A percentile compares a stretch with the other conserved stretches of the same genome.
Conservation (phyloP, 2,113 vertebrate species). For the Tachuris rubrigastra region DNA sequence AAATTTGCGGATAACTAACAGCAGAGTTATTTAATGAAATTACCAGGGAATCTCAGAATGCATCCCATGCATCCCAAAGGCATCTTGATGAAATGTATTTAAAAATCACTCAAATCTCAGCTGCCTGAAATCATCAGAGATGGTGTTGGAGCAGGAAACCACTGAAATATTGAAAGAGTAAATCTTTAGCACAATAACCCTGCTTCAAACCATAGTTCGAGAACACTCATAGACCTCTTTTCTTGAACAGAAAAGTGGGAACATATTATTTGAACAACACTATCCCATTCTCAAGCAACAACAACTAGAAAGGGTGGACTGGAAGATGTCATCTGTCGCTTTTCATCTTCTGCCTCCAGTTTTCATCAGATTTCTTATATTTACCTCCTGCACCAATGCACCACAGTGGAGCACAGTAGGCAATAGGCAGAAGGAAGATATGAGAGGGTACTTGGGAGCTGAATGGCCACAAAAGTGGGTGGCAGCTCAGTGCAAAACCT, state of each 20-base stretch:
- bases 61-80: neutral
- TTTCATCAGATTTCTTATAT: neutral
- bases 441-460: fast-evolving
- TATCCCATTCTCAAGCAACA: neutral
- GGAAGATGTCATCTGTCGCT: neutral
- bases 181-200: neutral
- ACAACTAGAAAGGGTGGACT: neutral
- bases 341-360: neutral
- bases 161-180: neutral
- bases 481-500: neutral
- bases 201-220: neutral
- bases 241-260: neutral
- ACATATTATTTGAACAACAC: neutral
- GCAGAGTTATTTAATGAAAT: slow-evolving; percentile 13
- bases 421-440: neutral
- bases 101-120: neutral
- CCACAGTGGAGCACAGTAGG: fast-evolving
- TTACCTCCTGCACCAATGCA: neutral
- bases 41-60: neutral
- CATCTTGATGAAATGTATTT: neutral
- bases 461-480: neutral
- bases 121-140: neutral
- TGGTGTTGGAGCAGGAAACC: neutral
- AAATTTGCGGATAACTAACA: neutral
- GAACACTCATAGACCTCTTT: neutral